Percentiles rank a stretch among this genome's conserved stretches.
Conservation (phyloP, 1,140 invertebrate species). For the Zaprionus nigranus region DNA sequence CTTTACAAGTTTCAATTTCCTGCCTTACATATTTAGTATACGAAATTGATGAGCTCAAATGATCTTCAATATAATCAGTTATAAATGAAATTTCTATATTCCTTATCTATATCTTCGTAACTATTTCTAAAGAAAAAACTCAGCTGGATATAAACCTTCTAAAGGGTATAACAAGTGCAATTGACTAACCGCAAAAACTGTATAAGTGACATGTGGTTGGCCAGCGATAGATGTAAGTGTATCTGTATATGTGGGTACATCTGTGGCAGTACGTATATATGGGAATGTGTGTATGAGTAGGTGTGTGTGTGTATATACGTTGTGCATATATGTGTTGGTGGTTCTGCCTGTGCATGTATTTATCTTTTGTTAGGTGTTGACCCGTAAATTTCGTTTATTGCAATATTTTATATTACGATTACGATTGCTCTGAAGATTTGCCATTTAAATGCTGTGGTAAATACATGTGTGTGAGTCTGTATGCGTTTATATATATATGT, state of each 20-base stretch:
- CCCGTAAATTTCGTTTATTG: constrained; percentile 68
- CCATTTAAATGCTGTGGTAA: constrained; percentile 25
- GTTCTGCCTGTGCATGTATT: background rate
- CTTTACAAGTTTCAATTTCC: too few species aligned
- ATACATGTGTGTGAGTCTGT: constrained; percentile 11
- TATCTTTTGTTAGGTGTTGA: constrained; percentile 51
- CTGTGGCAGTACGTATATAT: background rate
- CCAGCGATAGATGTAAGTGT: background rate
- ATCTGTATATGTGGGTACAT: background rate
- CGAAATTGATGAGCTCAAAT: too few species aligned
- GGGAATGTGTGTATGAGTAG: too few species aligned
- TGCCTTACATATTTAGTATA: too few species aligned
- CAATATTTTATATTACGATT: constrained; percentile 50
- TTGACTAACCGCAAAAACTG: background rate
- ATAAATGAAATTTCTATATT: too few species aligned
- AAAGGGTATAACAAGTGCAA: background rate
- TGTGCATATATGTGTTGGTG: background rate
- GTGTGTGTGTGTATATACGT: background rate
- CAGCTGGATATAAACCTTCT: too few species aligned
- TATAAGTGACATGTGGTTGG: background rate
- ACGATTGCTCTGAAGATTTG: constrained; percentile 38
- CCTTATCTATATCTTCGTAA: too few species aligned
- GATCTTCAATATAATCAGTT: too few species aligned
- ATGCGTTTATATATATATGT: background rate
- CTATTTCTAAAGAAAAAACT: background rate